A percentile compares a stretch with the other conserved stretches of the same genome.
Conservation (phyloP, 2,113 vertebrate genomes). For the Petrocephalus microphthalmus region DNA sequence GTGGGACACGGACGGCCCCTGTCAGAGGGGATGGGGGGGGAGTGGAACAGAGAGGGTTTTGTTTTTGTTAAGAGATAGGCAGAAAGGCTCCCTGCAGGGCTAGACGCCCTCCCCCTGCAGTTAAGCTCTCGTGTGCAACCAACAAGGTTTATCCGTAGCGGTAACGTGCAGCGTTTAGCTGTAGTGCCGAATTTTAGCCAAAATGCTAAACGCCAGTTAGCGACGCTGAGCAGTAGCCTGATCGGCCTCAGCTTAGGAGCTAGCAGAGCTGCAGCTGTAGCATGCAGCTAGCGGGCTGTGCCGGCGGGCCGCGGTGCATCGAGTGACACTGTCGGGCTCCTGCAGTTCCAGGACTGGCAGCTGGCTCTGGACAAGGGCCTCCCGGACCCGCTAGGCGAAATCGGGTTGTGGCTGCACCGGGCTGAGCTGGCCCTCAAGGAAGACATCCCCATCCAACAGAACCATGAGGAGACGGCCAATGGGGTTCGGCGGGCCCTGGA, state of each 20-base stretch:
- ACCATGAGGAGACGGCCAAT: conserved; percentile 88
- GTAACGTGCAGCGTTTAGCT: background rate
- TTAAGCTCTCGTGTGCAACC: background rate
- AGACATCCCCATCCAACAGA: conserved; percentile 80
- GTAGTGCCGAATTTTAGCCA: background rate
- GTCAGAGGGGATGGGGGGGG: background rate
- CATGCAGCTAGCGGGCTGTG: background rate
- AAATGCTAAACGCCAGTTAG: background rate
- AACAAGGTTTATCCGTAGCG: background rate
- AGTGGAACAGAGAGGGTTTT: conserved; percentile 10
- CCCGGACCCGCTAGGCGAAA: conserved; percentile 83
- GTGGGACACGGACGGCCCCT: background rate
- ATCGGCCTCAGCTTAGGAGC: background rate
- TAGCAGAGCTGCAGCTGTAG: background rate
- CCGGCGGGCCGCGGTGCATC: no score
- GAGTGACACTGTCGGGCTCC: conserved; percentile 34
- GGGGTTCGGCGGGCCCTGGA: conserved; percentile 81
- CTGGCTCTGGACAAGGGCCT: conserved; percentile 88
- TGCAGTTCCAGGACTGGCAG: conserved; percentile 89
- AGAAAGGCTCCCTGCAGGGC: background rate
- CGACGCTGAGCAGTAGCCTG: background rate
- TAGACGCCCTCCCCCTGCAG: background rate
- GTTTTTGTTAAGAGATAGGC: conserved; percentile 16
- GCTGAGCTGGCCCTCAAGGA: conserved; percentile 84
- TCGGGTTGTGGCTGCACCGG: conserved; percentile 86